A percentile compares a stretch with the other conserved stretches of the same genome.
Conservation (phyloP, 2,113 vertebrate genomes). For the Sminthopsis crassicaudata region DNA sequence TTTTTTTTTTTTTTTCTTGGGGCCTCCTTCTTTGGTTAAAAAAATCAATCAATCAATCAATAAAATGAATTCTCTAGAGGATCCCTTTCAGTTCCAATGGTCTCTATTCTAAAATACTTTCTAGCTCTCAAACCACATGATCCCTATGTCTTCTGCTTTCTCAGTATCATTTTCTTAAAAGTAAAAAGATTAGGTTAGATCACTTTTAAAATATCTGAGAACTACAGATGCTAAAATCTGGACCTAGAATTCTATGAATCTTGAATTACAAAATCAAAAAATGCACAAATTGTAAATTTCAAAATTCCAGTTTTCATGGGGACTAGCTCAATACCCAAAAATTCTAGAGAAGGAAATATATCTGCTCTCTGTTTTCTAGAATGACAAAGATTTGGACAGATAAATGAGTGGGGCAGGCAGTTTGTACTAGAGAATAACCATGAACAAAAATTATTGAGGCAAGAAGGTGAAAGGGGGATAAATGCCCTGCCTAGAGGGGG, state of each 20-base stretch:
- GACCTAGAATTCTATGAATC: neutral
- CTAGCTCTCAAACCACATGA: neutral
- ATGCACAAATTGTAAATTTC: neutral
- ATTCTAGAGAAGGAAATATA: neutral
- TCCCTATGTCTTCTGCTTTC: neutral
- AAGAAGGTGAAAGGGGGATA: neutral
- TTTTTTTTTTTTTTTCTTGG: neutral
- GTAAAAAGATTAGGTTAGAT: neutral
- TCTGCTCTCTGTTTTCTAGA: neutral
- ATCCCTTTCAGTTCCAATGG: neutral
- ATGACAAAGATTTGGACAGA: neutral
- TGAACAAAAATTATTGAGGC: neutral
- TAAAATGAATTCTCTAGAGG: neutral
- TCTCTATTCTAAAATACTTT: neutral
- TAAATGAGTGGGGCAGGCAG: neutral
- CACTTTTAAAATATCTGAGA: neutral
- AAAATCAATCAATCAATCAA: neutral
- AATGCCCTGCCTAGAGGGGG: neutral
- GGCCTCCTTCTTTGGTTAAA: neutral
- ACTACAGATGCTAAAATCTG: neutral
- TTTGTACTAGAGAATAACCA: neutral
- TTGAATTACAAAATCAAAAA: neutral
- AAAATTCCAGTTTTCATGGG: neutral
- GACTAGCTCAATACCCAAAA: neutral
- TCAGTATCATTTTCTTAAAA: neutral